phyloP scores from a whole-genome alignment of 2,888 invertebrate genomes.

The Zhuqinia jingwanae region DNA sequence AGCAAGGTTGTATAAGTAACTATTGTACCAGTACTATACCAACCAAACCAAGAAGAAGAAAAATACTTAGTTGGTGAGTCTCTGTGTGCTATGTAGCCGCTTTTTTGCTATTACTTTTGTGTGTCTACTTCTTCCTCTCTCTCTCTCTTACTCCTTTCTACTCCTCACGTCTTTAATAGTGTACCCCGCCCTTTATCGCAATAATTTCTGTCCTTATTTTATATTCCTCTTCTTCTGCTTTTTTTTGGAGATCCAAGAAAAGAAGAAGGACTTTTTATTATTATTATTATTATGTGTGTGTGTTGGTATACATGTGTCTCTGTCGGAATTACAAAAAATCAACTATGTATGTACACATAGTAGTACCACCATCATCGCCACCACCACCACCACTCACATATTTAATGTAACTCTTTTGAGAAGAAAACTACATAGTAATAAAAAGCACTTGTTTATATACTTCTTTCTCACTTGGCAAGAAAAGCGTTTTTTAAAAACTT shows the following conservation, averaged over 20 bases:
- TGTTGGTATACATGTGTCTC: not conserved
- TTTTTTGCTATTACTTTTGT: conserved; percentile 53
- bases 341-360: not conserved
- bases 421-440: conserved; percentile 56
- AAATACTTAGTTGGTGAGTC: conserved; percentile 15
- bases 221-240: conserved; percentile 32
- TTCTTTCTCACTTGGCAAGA: conserved; percentile 53
- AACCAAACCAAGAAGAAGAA: conserved; percentile 13
- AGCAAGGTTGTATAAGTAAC: too few species aligned
- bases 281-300: too few species aligned
- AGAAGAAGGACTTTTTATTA: conserved; percentile 34
- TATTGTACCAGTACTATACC: too few species aligned
- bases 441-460: conserved; percentile 67
- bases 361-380: not conserved
- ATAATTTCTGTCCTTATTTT: conserved; percentile 61
- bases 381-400: conserved; percentile 31
- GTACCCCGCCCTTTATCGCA: conserved; percentile 67
- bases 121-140: conserved; percentile 26
- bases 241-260: conserved; percentile 40
- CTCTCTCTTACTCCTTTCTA: too few species aligned
- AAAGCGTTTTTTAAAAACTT: conserved; percentile 49
- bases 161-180: conserved; percentile 57
- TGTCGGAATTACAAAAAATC: conserved; percentile 24
- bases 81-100: conserved; percentile 38
- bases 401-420: conserved; percentile 50